A percentile compares a stretch with the other conserved stretches of the same genome.
phyloP scores from a whole-genome alignment of 2,888 invertebrate species.

The Amphiduros pacificus region DNA sequence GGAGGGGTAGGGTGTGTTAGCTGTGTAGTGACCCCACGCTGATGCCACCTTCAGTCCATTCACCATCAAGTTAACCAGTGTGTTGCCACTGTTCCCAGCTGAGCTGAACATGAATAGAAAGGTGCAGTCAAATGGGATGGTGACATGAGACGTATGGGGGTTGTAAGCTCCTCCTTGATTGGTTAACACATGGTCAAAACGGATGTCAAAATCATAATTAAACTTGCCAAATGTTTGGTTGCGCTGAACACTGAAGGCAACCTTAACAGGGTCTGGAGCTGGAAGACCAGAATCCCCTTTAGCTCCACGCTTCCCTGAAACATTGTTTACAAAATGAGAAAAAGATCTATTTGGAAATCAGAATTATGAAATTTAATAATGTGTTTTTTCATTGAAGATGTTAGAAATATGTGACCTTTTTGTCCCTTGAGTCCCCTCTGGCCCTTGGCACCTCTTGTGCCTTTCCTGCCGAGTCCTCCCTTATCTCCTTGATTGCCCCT shows the following conservation, averaged over 20 bases:
- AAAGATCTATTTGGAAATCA: background rate
- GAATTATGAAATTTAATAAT: background rate
- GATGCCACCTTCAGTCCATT: constrained; percentile 1
- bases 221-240: background rate
- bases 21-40: background rate
- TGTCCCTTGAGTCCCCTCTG: background rate
- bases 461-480: background rate
- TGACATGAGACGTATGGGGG: background rate
- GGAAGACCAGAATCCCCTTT: constrained; percentile 4
- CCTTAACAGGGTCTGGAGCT: background rate
- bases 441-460: background rate
- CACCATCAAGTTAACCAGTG: background rate
- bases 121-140: background rate
- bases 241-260: constrained; percentile 9
- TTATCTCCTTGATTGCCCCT: background rate
- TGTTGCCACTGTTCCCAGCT: background rate
- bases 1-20: background rate
- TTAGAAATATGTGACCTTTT: background rate
- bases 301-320: constrained; percentile 5
- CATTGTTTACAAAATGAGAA: background rate
- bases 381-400: background rate
- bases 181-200: background rate
- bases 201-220: constrained; percentile 1
- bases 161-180: background rate
- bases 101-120: background rate